Evolutionary conservation across 2,113 vertebrate genomes (phyloP), one percentile per base, ranked within the genome.

Genomic region (Ceratotherium simum): DNA sequence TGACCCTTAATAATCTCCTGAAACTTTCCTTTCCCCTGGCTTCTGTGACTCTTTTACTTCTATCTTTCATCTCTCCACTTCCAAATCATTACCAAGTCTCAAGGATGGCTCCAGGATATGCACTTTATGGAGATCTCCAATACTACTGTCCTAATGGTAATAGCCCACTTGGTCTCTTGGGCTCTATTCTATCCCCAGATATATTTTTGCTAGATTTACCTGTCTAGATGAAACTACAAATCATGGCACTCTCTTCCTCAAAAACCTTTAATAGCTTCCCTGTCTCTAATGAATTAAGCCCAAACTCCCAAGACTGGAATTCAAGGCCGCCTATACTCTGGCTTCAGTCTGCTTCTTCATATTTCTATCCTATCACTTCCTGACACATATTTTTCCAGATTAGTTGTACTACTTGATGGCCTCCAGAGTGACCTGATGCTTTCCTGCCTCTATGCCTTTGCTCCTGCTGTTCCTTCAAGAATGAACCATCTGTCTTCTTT

Each of bases 211-310:
- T 62, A 95, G 56, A 89, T 95, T 91, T 88, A 83, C 78, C 56
- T 96, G 94, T 90, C 18, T 51, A 94, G 67, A 72, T 67, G 67
- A 69, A 95, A 85, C 36, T 65, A 91, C 20, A 97, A 83, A 76
- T 93, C 58, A 76, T 60, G 65, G 60, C 6, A 79, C 14, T 81
- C 3, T n/a, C 54, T 95, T 84, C 33, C 67, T 90, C 46, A 72
- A 86, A 95, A 94, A 48, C 8, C 36, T 64, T 93, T 46, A 75
- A 54, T 42, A 46, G 51, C 42, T 54, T 94, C 46, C 36, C 69
- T 86, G 16, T 95, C 69, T 16, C 39, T 54, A 46, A 0, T 36
- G 62, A 83, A 83, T 65, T 48, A 87, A 89, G 33, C 20, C 65
- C 23, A 73, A 33, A 67, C n/a, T 72, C n/a, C 39, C 42, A 82